phyloP scores from a whole-genome alignment of 2,888 invertebrate genomes.

The Eupelmus urozonus region DNA sequence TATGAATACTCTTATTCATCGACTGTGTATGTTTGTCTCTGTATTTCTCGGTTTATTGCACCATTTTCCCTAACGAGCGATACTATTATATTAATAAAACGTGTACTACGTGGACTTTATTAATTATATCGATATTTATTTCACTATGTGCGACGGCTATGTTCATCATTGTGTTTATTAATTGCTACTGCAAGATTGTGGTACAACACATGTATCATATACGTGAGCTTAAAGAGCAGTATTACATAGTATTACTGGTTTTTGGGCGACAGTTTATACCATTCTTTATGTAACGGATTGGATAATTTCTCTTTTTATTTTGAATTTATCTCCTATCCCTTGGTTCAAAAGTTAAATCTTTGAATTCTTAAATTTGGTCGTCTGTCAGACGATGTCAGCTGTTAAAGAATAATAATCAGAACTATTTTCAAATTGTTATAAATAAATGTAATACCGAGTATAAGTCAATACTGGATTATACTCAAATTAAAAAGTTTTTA shows the following conservation, averaged over 20 bases:
- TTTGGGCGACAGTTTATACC: conserved; percentile 2
- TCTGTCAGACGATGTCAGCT: too few relatives aligned
- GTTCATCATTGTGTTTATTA: conserved; percentile 54
- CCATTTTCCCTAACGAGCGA: conserved; percentile 45
- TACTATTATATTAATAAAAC: conserved; percentile 44
- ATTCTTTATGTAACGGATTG: background rate
- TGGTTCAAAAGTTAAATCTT: background rate
- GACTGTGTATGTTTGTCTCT: background rate
- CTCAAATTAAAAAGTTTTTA: too few relatives aligned
- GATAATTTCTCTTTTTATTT: background rate
- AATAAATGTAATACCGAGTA: too few relatives aligned
- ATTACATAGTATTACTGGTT: conserved; percentile 48
- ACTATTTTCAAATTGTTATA: too few relatives aligned
- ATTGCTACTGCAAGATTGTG: conserved; percentile 47
- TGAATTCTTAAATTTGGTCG: background rate
- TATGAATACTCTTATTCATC: conserved; percentile 13
- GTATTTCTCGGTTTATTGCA: conserved; percentile 50
- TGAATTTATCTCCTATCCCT: background rate
- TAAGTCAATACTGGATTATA: too few relatives aligned
- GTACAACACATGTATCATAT: conserved; percentile 53
- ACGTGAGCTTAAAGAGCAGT: conserved; percentile 50
- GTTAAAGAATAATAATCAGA: too few relatives aligned
- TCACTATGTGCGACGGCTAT: conserved; percentile 56
- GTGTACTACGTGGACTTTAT: conserved; percentile 43
- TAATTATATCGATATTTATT: conserved; percentile 53